A percentile compares a stretch with the other conserved stretches of the same genome.
Evolutionary conservation across 2,888 invertebrate genomes (phyloP).

Genomic region (Dynastes maya): DNA sequence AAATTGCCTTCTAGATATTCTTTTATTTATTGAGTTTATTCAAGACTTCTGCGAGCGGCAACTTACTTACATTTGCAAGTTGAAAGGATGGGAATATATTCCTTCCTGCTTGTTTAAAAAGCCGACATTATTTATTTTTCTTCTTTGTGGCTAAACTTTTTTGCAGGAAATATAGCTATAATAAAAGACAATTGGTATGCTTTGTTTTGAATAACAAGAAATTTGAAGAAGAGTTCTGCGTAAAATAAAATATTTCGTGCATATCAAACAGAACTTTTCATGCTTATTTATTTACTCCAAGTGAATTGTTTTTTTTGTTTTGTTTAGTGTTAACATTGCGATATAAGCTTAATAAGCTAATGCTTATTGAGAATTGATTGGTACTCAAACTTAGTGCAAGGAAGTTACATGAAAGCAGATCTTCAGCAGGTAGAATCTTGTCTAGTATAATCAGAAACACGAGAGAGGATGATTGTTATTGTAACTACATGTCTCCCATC

Average conservation of each 20-base stretch:
- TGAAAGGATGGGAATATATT: neutral
- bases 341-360: no score
- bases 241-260: neutral
- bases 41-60: neutral
- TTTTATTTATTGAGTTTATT: neutral
- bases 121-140: neutral
- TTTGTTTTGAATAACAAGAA: neutral
- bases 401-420: no score
- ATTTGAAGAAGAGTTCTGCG: neutral
- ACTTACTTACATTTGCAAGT: neutral
- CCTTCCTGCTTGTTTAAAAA: neutral
- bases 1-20: neutral
- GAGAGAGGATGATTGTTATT: no score
- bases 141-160: neutral
- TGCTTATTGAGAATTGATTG: no score
- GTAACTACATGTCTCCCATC: no score
- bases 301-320: neutral
- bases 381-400: no score
- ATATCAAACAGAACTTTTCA: neutral
- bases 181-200: neutral
- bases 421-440: no score
- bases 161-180: neutral
- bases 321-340: no score
- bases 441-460: no score
- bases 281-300: neutral